Base-by-base conservation (phyloP, 2,797 vertebrate species). In the Cyclopterus lumpus region DNA sequence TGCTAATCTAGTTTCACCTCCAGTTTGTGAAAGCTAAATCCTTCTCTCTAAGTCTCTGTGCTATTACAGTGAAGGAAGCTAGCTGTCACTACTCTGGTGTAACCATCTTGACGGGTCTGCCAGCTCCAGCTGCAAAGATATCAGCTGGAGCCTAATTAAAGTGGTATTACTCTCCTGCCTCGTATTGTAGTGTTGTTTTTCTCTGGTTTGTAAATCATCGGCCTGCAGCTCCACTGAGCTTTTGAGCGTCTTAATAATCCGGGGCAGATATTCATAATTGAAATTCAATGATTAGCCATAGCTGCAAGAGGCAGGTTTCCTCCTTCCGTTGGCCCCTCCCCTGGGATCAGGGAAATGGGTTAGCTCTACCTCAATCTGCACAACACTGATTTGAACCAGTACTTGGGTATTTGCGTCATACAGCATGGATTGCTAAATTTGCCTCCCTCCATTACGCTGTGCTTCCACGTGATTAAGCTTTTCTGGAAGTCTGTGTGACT, bases 261-360 rank as follows among this genome's bases (percentile, higher is more conserved):
- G 0, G 9, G 30, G 26, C 44, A 75, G 62, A 81, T 75, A 79
- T 67, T 84, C 73, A 75, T 88, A 87, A 89, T 91, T 89, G 82
- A 89, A 90, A 86, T 88, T 10, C 79, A 72, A 77, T 79, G 79
- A 88, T 90, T 80, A 87, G 60, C 63, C 44, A 49, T 69, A 82
- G 76, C 82, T 68, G 55, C 71, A 77, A 75, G 67, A 77, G 67
- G 67, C 73, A 79, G 75, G 73, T 80, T 81, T 67, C 20, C 64
- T 78, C 60, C 68, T 58, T 77, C 55, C 5, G 7, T 36, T 64
- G 26, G 16, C 28, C 46, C 28, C 66, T 73, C 76, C 79, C 63
- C 30, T 24, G 67, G 65, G 81, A 85, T 54, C 18, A 62, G 1
- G 32, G 58, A 79, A 82, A 82, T 88, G 64, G 68, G 64, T 72